Base-by-base conservation (phyloP, 2,113 vertebrate genomes). In the Charina bottae region DNA sequence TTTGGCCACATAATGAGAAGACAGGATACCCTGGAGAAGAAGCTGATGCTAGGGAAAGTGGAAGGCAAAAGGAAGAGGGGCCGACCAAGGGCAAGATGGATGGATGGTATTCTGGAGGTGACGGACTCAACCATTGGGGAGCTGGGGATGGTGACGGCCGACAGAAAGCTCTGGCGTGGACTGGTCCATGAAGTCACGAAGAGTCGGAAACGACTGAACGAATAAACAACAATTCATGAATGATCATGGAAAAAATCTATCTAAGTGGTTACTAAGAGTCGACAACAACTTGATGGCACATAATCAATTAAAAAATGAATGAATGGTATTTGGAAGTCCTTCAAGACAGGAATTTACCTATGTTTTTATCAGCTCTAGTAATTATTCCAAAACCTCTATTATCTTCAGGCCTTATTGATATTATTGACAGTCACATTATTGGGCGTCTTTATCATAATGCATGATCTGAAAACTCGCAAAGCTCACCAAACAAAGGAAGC, bases 301-400 rank as follows among this genome's bases (percentile, higher is more conserved):
- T 78, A 78, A 42, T 78, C 33, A 78, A 78, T 42, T 42, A 42
- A 42, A 78, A 21, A 7, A 33, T 78, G 42, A 78, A 78, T 21
- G 33, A 21, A 78, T 78, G 72, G 7, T 3, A 0, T 2, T 11
- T 90, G 37, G 86, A 17, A 46, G 0, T 8, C 33, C 54, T 94
- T 53, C 37, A 33, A 94, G 87, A 15, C 49, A 88, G 83, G 91
- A 93, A 1, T 46, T 17, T 58, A 33, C 49, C 49, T 49, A 49
- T 49, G 49, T 23, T 54, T 19, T 93, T n/a, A 58, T 86, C 87
- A 62, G 56, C 10, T 72, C 58, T 59, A 86, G 86, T 90, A 96
- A 93, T 62, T 9, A 83, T 62, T 92, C 56, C 86, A 90, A 64
- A 55, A 33, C 28, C 90, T 89, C 90, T 49, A 28, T 28, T 93